Percentiles rank a stretch among this genome's conserved stretches.
phyloP scores from a whole-genome alignment of 2,113 vertebrate species.

The Phodopus roborovskii region DNA sequence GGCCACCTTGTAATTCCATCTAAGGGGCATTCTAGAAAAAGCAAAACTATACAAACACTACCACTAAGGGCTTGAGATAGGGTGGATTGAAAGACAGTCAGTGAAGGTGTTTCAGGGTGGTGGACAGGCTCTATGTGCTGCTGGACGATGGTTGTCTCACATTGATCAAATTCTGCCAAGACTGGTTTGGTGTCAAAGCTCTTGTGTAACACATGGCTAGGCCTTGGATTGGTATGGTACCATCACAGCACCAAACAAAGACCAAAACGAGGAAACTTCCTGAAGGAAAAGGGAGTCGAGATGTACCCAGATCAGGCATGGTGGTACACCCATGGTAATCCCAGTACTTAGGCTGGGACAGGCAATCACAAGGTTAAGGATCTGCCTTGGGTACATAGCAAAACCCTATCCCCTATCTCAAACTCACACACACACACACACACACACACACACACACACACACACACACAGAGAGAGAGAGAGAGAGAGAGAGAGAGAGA shows the following conservation, averaged over 20 bases:
- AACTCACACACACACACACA: not conserved
- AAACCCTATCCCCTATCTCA: not conserved
- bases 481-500: not conserved
- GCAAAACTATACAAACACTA: fast-evolving
- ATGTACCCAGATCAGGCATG: not conserved
- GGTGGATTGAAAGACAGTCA: fast-evolving
- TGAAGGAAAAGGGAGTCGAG: not conserved
- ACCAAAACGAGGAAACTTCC: not conserved
- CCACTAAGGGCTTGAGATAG: too few species aligned
- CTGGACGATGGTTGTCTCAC: too few species aligned
- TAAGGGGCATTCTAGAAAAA: not conserved
- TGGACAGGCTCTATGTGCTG: not conserved
- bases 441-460: not conserved
- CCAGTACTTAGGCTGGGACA: not conserved
- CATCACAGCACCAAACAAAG: not conserved
- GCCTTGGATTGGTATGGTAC: not conserved
- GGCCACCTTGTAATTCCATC: not conserved
- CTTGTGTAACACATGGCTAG: too few species aligned
- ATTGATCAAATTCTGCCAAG: not conserved
- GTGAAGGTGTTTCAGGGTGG: not conserved
- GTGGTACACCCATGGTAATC: not conserved
- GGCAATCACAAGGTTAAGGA: not conserved
- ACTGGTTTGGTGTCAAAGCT: not conserved
- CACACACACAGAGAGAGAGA: not conserved
- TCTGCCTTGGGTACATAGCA: not conserved